Evolutionary conservation across 2,888 invertebrate genomes (phyloP), one percentile per base, ranked within the genome.

Genomic region (Miltochrista miniata): DNA sequence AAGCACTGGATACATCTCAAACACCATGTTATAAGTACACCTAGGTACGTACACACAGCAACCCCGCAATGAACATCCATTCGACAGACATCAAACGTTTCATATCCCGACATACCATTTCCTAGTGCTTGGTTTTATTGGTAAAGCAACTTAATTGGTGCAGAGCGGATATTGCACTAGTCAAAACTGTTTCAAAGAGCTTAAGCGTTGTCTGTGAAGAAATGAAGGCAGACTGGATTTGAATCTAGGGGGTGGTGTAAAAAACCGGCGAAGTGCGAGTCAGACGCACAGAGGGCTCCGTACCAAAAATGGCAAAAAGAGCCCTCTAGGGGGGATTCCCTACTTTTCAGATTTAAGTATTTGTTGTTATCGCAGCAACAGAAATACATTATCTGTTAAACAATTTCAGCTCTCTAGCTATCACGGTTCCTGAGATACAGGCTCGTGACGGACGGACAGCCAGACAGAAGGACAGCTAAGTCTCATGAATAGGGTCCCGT

Each of bases 81-180:
- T 58, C 47, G 48, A 44, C 40, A 61, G 49, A 54, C 46, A 51
- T 56, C 54, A 69, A 66, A 55, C 47, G 45, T 34, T 57, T 61
- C 68, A 69, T 70, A 69, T 70, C 69, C 70, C 64, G 68, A 55
- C 37, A 41, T 42, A 47, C 52, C 47, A 31, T 18, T 11, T 24
- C 7, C 33, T 51, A 43, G 37, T 47, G 57, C 48, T 47, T 50
- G 51, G 38, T 52, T 58, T 50, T 55, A 63, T 58, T 57, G 56
- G 49, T 40, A 55, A 40, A 55, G 44, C 54, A 15, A 45, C 36
- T 51, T 70, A 68, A 70, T 71, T 70, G 67, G 51, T 41, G n/a
- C 31, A 50, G 41, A 56, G 15, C 70, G 72, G 72, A 72, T 71
- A 71, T 71, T 71, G 61, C 64, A 44, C 29, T 42, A 44, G 43